Evolutionary conservation across 2,888 invertebrate genomes (phyloP).

Genomic region (Lasioglossum marginatum): DNA sequence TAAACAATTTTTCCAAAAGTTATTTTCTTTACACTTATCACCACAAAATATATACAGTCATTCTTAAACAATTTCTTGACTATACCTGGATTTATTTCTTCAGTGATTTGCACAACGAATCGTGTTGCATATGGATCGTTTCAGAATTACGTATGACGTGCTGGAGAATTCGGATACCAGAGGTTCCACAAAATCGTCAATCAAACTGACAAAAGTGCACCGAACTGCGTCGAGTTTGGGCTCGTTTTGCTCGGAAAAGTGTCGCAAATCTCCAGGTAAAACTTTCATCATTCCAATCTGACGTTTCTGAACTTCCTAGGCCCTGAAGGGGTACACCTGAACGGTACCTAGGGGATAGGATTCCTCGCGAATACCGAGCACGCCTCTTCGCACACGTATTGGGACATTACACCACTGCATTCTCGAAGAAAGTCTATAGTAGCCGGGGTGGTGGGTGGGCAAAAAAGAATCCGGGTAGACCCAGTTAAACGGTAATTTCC

Average conservation of each 20-base stretch:
- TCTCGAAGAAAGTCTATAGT: neutral
- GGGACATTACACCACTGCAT: neutral
- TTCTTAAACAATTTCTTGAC: neutral
- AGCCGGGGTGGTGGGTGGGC: neutral
- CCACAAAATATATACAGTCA: neutral
- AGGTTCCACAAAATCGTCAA: neutral
- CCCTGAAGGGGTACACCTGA: neutral
- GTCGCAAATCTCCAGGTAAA: neutral
- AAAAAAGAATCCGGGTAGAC: neutral
- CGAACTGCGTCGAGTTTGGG: neutral
- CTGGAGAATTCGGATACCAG: neutral
- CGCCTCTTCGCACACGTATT: neutral
- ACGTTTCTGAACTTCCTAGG: neutral
- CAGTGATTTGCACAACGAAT: neutral
- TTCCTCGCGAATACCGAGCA: neutral
- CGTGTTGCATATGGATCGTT: neutral
- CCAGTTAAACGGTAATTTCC: slow-evolving; percentile 16
- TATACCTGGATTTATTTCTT: neutral
- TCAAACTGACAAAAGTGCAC: neutral
- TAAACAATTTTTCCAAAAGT: neutral
- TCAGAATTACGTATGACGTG: neutral
- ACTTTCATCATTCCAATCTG: neutral
- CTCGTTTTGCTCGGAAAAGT: neutral
- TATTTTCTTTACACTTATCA: neutral
- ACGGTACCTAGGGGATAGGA: neutral